Evolutionary conservation across 2,888 invertebrate genomes (phyloP), one percentile per base, ranked within the genome.

Genomic region (Pteria penguin): DNA sequence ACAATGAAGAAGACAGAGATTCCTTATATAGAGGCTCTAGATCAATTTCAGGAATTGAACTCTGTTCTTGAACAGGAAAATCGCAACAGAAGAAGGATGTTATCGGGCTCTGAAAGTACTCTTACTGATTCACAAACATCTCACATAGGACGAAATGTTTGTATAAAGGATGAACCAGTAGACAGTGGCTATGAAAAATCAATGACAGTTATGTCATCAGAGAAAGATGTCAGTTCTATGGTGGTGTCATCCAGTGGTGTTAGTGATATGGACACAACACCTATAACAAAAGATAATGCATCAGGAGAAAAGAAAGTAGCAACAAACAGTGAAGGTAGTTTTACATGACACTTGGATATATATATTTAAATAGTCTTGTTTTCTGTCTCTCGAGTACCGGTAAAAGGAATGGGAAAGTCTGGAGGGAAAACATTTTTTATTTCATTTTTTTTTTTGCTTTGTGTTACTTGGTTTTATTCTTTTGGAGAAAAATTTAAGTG

Each of bases 161-260:
- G 24, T 22, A 57, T 27, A 22, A 82, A 81, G 27, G 65, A 75
- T 54, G 81, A 79, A 22, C 75, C 75, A 54, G 63, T 63, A 14
- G 79, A 76, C 67, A 66, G 33, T 65, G 76, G 63, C 8, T 81
- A 82, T 74, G 76, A 81, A 2, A 32, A 52, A 31, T 60, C 60
- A n/a, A 60, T 8, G 8, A 60, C 3, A 24, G 22, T 18, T 18
- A 26, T 22, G 14, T 27, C 18, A 0, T 22, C 22, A 26, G 27
- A 4, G 22, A 26, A 24, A 8, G 60, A 26, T 24, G 27, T 4
- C 27, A 27, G 60, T 26, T 24, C 60, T 8, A 18, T 29, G 18
- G 27, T 26, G 24, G 60, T n/a, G 5, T 60, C 60, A 60, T 60
- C 60, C 14, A 60, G 60, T 24, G 24, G 27, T 22, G 11, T 26